Evolutionary conservation across 2,888 invertebrate genomes (phyloP), one percentile per base, ranked within the genome.

Genomic region (Drosophila lacicola): DNA sequence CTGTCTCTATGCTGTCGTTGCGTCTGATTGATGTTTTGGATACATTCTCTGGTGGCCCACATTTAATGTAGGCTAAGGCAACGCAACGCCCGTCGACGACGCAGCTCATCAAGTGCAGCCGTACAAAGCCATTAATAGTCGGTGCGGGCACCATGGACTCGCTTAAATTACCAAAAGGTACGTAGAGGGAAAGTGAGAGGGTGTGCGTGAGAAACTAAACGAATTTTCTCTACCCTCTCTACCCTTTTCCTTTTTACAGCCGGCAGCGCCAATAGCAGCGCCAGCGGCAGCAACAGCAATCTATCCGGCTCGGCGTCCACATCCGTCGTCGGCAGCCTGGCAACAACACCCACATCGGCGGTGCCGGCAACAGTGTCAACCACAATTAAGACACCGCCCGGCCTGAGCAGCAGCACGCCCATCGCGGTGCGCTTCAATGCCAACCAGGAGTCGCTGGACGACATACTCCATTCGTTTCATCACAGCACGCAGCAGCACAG

Each of bases 391-490:
- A 79, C 90, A 39, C 83, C 83, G n/a, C 83, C 89, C 5, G 89
- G 87, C 46, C 29, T 83, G 25, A 68, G 58, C 70, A 86, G 88
- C 76, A 90, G 88, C 73, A 81, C 92, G 44, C 92, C 92, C 36
- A 91, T 92, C 56, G 90, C 92, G 34, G 92, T 92, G 65, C 92
- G 92, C 57, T 92, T 92, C 65, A 92, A 92, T 86, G 92, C 92
- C 80, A 90, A 91, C 74, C 92, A 92, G 73, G 92, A 92, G 75
- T 91, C 92, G 64, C 86, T 92, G 60, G 92, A 92, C 71, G 92
- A 92, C 67, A 90, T 92, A 53, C 90, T 91, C 78, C 92, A 92
- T 71, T 90, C 91, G 62, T 91, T 91, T 83, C 92, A 91, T 76
- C 82, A 84, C 36, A 82, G 51, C 54, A 46, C 74, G 13, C 49